Percentiles rank a stretch among this genome's conserved stretches.
Evolutionary conservation across 2,888 invertebrate species (phyloP).

Genomic region (Panopea generosa): DNA sequence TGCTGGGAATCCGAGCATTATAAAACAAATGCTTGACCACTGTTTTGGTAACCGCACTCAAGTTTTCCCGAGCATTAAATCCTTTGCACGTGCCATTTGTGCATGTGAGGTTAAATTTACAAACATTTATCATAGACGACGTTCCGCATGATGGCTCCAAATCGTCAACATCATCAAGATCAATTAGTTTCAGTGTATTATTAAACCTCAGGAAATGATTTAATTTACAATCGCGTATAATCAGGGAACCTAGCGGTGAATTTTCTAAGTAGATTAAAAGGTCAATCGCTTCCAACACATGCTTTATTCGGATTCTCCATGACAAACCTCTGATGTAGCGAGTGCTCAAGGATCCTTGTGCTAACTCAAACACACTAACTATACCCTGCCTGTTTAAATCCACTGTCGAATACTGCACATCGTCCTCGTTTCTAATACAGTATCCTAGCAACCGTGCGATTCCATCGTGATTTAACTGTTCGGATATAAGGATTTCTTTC

Average conservation of each 20-base stretch:
- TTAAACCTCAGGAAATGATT: constrained; percentile 79
- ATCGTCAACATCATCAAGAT: constrained; percentile 82
- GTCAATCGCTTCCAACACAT: constrained; percentile 76
- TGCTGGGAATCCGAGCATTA: too few relatives aligned
- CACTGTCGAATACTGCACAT: constrained; percentile 79
- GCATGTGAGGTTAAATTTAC: constrained; percentile 56
- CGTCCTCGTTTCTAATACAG: constrained; percentile 82
- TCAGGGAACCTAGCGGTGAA: constrained; percentile 81
- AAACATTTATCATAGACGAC: constrained; percentile 45
- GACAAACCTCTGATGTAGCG: constrained; percentile 73
- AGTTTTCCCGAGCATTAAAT: too few relatives aligned
- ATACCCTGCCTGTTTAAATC: constrained; percentile 81
- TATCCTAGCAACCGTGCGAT: constrained; percentile 79
- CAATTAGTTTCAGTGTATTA: constrained; percentile 79
- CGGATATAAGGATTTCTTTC: constrained; percentile 82
- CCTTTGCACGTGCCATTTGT: background rate
- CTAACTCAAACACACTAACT: constrained; percentile 80
- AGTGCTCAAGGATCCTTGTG: constrained; percentile 72
- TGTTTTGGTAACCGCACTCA: too few relatives aligned
- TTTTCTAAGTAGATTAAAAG: constrained; percentile 78
- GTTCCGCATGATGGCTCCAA: constrained; percentile 75
- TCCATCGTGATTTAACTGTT: constrained; percentile 79
- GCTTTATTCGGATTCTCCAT: constrained; percentile 71
- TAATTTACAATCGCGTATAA: constrained; percentile 81
- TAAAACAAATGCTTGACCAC: too few relatives aligned